Percentiles rank a stretch among this genome's conserved stretches.
Conservation (phyloP, 1,140 invertebrate species). For the Drosophila nasuta region DNA sequence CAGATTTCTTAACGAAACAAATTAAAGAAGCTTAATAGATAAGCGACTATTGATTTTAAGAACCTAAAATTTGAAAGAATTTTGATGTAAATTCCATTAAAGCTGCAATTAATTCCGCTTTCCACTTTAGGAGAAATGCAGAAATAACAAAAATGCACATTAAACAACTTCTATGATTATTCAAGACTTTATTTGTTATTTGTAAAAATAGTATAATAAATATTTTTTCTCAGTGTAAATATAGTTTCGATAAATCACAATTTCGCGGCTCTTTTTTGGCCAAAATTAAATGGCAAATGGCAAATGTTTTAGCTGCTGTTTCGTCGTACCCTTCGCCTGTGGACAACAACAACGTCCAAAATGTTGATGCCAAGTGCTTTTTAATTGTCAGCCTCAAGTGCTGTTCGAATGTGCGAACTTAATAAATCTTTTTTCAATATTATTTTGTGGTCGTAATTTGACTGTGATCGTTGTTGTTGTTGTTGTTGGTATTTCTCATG, state of each 20-base stretch:
- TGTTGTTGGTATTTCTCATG: slow-evolving; percentile 5
- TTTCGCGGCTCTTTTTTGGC: slow-evolving; percentile 1
- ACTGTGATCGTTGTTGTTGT: slow-evolving; percentile 1
- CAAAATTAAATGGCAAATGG: slow-evolving; percentile 47
- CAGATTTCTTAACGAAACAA: no score
- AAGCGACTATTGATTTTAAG: no score
- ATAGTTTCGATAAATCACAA: background rate
- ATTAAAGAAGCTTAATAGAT: no score
- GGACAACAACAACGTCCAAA: slow-evolving; percentile 14
- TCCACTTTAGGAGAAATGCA: no score
- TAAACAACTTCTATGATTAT: no score
- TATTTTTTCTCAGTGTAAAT: no score
- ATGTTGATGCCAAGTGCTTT: slow-evolving; percentile 67
- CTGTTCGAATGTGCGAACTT: slow-evolving; percentile 80
- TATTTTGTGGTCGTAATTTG: slow-evolving; percentile 38
- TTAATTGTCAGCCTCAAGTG: slow-evolving; percentile 81
- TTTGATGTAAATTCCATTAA: no score
- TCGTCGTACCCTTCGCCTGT: background rate
- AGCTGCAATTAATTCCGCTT: no score
- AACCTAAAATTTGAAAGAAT: no score
- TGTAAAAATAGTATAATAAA: no score
- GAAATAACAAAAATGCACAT: no score
- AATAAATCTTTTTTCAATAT: slow-evolving; percentile 67
- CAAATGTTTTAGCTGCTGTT: slow-evolving; percentile 1
- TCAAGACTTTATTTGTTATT: no score